Percentiles rank a stretch among this genome's conserved stretches.
Conservation (phyloP, 2,113 vertebrate genomes). For the Melanerpes aurifrons region DNA sequence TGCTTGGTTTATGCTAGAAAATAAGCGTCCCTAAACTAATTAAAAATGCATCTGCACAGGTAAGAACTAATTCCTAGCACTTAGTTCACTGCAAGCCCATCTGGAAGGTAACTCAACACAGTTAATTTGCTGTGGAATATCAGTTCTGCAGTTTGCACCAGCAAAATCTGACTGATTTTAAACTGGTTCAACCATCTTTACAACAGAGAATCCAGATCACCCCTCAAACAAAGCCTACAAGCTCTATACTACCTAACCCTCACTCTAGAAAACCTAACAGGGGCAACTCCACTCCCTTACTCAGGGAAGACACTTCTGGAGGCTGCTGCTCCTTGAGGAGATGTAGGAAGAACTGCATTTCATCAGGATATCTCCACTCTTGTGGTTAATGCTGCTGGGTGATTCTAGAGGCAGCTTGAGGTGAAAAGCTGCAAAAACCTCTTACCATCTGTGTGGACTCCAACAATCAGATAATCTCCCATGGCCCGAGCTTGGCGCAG, state of each 20-base stretch:
- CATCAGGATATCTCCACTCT: accelerated
- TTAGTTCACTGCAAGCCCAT: not conserved
- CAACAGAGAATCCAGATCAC: not conserved
- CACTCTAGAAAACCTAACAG: accelerated
- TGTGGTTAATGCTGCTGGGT: not conserved
- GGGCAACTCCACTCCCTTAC: not conserved
- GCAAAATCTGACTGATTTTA: not conserved
- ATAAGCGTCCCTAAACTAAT: not conserved
- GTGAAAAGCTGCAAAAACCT: not conserved
- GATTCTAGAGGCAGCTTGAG: not conserved
- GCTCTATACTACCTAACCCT: not conserved
- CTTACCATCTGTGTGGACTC: constrained; percentile 95
- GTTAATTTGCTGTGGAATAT: accelerated
- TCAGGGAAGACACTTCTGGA: not conserved
- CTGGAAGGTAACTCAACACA: too few relatives aligned
- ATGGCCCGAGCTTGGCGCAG: constrained; percentile 95
- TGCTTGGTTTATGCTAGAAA: accelerated
- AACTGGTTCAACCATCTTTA: not conserved
- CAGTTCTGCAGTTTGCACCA: not conserved
- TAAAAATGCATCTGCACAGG: not conserved
- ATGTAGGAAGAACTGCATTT: not conserved
- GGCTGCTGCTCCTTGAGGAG: not conserved
- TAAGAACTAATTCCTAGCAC: not conserved
- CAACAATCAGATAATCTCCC: constrained; percentile 95
- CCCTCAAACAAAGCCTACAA: not conserved